Percentiles rank a stretch among this genome's conserved stretches.
These are phyloP conservation scores for Drosophila repleta DNA, from an alignment of 1,140 invertebrate genomes.

Conservation along the genomic window DNA sequence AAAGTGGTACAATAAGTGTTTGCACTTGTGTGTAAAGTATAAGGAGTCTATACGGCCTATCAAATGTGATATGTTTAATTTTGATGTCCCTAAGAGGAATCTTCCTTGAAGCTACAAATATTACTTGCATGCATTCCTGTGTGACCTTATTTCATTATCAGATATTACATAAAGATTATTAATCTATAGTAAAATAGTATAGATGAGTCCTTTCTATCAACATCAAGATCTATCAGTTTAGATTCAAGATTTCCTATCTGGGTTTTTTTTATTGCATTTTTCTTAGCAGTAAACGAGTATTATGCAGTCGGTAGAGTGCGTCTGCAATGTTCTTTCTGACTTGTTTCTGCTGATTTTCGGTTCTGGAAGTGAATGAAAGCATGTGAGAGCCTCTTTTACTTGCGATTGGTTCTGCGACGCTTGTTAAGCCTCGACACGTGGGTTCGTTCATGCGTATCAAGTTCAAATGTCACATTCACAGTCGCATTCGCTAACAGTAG, in stretches of 20 bases:
- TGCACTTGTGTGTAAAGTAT: too few species aligned
- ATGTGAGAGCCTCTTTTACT: constrained; percentile 10
- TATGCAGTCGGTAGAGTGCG: background rate
- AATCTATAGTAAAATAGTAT: too few species aligned
- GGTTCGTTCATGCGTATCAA: constrained; percentile 30
- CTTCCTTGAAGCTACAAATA: too few species aligned
- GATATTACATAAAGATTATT: too few species aligned
- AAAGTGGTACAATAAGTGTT: background rate
- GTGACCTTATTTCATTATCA: too few species aligned
- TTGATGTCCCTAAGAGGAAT: too few species aligned
- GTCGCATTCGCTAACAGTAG: background rate
- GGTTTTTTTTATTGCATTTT: background rate
- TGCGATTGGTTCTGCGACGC: constrained; percentile 6
- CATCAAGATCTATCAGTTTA: too few species aligned
- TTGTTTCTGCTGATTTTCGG: constrained; percentile 9
- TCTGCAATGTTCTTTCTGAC: background rate
- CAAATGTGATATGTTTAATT: too few species aligned
- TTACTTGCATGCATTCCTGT: too few species aligned
- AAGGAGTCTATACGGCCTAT: too few species aligned
- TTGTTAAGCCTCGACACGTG: constrained; percentile 42
- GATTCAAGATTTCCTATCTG: too few species aligned
- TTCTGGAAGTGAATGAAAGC: constrained; percentile 14
- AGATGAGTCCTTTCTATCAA: too few species aligned
- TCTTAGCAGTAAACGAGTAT: background rate
- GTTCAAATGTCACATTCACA: constrained; percentile 40